These are phyloP conservation scores for Nymphicus hollandicus DNA, from an alignment of 2,113 vertebrate genomes.

Conservation along the genomic window DNA sequence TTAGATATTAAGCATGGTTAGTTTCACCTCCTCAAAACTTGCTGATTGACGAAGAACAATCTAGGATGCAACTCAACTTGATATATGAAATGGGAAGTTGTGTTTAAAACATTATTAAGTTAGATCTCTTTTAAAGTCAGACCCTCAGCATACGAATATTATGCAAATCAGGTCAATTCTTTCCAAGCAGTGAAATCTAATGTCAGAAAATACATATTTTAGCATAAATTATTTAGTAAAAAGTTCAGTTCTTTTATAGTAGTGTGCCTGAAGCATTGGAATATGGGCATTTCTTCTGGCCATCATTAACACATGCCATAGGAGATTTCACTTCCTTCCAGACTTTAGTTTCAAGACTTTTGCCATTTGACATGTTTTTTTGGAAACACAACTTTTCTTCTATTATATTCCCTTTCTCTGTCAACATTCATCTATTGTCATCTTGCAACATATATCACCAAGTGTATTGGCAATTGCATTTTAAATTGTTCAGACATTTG, in stretches of 20 bases:
- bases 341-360: slow-evolving; percentile 1
- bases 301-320: slow-evolving; percentile 32
- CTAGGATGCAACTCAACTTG: slow-evolving; percentile 8
- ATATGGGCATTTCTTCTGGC: slow-evolving; percentile 44
- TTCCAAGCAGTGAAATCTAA: slow-evolving; percentile 76
- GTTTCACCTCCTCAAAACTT: not conserved
- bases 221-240: slow-evolving; percentile 79
- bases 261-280: slow-evolving; percentile 49
- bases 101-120: slow-evolving; percentile 63
- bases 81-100: slow-evolving; percentile 47
- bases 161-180: slow-evolving; percentile 76
- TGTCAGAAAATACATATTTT: slow-evolving; percentile 84
- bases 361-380: not conserved
- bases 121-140: slow-evolving; percentile 52
- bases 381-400: not conserved
- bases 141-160: slow-evolving; percentile 66
- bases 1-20: not conserved
- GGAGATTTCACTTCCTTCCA: slow-evolving; percentile 44
- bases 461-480: not conserved
- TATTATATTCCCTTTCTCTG: not conserved
- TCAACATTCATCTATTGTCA: not conserved
- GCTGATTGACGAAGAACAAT: slow-evolving; percentile 43
- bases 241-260: slow-evolving; percentile 76
- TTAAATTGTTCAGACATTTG: not conserved
- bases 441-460: not conserved